Evolutionary conservation across 2,888 invertebrate genomes (phyloP).

Genomic region (Chloromyia formosa): DNA sequence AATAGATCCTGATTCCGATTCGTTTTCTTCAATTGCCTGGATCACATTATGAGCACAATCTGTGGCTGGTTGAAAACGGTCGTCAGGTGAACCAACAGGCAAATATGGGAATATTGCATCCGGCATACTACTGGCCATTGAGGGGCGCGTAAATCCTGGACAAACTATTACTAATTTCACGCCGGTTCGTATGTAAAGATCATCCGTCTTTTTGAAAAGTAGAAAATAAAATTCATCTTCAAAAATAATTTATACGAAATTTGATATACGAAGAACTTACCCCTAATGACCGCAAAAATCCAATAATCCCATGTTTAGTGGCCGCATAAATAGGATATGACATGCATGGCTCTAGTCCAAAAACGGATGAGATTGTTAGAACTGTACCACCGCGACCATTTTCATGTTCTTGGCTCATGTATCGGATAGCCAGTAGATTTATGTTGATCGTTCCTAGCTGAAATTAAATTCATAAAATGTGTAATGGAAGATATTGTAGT

Average conservation of each 20-base stretch:
- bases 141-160: constrained; percentile 40
- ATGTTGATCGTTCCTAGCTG: constrained; percentile 58
- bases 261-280: no score
- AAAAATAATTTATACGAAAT: no score
- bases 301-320: constrained; percentile 54
- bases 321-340: constrained; percentile 54
- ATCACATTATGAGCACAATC: constrained; percentile 32
- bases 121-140: constrained; percentile 23
- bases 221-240: background rate
- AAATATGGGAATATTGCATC: constrained; percentile 36
- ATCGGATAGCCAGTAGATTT: constrained; percentile 54
- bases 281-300: constrained; percentile 53
- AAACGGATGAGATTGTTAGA: constrained; percentile 53
- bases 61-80: constrained; percentile 15
- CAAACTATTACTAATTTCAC: constrained; percentile 37
- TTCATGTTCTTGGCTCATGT: constrained; percentile 55
- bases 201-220: constrained; percentile 25
- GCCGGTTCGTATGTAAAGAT: constrained; percentile 17
- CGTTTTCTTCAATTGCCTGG: constrained; percentile 9
- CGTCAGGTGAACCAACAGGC: constrained; percentile 20
- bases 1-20: constrained; percentile 37
- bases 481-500: background rate
- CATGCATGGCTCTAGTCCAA: constrained; percentile 48
- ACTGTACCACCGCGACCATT: constrained; percentile 55
- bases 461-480: background rate